phyloP scores from a whole-genome alignment of 2,113 vertebrate genomes.

The Hippocampus abdominalis region DNA sequence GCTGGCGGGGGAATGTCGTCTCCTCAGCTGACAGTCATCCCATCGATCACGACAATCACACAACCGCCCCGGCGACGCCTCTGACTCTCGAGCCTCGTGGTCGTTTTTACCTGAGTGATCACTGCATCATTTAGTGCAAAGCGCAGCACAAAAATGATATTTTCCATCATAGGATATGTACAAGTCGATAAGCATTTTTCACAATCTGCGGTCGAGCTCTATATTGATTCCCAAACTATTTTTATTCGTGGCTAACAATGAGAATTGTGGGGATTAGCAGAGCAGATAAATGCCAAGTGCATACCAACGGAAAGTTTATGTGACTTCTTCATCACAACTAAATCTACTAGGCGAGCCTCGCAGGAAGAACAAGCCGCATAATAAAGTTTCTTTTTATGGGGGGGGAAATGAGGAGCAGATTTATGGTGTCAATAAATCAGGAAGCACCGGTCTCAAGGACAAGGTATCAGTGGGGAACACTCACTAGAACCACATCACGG shows the following conservation, averaged over 20 bases:
- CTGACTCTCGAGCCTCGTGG: slow-evolving; percentile 30
- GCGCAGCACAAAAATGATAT: slow-evolving; percentile 27
- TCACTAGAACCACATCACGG: background rate
- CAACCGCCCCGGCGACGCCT: slow-evolving; percentile 26
- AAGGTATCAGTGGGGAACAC: slow-evolving; percentile 1
- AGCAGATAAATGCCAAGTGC: background rate
- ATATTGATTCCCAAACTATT: background rate
- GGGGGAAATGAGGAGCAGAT: slow-evolving; percentile 5
- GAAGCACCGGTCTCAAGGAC: slow-evolving; percentile 3
- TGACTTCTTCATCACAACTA: background rate
- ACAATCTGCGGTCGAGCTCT: background rate
- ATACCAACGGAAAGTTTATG: background rate
- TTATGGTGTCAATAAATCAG: background rate
- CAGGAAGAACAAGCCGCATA: background rate
- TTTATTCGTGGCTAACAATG: background rate
- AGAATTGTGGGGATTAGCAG: slow-evolving; percentile 2
- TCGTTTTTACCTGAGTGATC: slow-evolving; percentile 62
- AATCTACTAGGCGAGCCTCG: background rate
- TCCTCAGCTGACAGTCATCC: slow-evolving; percentile 38
- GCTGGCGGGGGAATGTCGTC: slow-evolving; percentile 48
- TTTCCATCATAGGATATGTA: background rate
- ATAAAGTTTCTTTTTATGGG: slow-evolving; percentile 5
- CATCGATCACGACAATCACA: slow-evolving; percentile 50
- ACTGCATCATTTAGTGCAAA: slow-evolving; percentile 60
- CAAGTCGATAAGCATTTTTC: slow-evolving; percentile 2